Conservation (phyloP, 2,797 vertebrate genomes). For the Fringilla coelebs region DNA sequence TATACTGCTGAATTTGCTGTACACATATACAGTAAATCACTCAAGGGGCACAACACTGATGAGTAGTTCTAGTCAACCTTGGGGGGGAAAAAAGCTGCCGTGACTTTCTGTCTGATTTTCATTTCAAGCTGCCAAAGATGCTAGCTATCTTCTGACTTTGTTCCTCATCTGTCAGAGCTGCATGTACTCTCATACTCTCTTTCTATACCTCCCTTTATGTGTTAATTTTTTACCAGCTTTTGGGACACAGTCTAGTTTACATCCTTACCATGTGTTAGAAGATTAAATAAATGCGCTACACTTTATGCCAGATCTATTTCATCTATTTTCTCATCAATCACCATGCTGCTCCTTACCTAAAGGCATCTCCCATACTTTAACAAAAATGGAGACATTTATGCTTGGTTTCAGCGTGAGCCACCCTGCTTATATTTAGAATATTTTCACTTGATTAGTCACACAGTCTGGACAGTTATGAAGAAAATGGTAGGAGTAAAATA, state of each 20-base stretch:
- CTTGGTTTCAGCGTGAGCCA: not conserved
- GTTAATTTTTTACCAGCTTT: not conserved
- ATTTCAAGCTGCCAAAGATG: not conserved
- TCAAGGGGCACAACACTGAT: not conserved
- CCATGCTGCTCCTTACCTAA: not conserved
- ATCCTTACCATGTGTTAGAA: not conserved
- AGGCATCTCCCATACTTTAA: not conserved
- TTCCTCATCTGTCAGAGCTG: not conserved
- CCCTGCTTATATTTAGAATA: not conserved
- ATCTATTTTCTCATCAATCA: not conserved
- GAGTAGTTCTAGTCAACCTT: not conserved
- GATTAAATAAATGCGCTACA: not conserved
- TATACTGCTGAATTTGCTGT: not conserved
- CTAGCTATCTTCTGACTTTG: not conserved
- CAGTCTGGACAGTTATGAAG: not conserved
- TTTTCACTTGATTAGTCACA: not conserved
- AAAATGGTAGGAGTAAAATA: not conserved
- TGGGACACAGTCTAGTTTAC: not conserved
- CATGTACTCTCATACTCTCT: not conserved
- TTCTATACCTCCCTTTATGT: not conserved
- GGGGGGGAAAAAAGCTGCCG: accelerated
- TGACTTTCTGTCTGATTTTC: not conserved
- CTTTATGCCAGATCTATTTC: not conserved
- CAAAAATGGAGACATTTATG: not conserved
- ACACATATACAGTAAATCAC: not conserved